Evolutionary conservation across 2,797 vertebrate species (phyloP).

Genomic region (Tiaroga cobitis): DNA sequence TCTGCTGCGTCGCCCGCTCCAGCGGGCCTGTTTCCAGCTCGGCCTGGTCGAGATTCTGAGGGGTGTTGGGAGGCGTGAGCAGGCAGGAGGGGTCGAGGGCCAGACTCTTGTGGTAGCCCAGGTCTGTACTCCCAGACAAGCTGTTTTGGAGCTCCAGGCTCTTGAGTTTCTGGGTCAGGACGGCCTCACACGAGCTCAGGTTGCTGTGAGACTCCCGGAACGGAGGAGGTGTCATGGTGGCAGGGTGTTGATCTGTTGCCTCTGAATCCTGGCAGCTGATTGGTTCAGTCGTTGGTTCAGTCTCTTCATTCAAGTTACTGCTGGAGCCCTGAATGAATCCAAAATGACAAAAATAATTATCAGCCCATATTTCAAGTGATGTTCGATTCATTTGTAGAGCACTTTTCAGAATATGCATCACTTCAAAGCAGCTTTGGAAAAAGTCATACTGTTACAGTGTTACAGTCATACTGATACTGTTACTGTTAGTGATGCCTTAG

Average conservation of each 20-base stretch:
- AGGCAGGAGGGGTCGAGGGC: constrained; percentile 83
- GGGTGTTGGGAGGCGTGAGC: constrained; percentile 83
- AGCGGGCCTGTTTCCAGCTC: constrained; percentile 72
- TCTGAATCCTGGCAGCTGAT: constrained; percentile 1
- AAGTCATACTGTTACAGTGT: neutral
- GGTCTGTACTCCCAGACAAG: constrained; percentile 68
- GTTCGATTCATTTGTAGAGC: neutral
- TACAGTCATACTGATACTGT: too few relatives aligned
- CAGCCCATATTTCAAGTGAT: neutral
- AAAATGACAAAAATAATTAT: neutral
- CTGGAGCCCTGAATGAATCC: constrained; percentile 37
- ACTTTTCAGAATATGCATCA: neutral
- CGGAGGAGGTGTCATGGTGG: constrained; percentile 48
- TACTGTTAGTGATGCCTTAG: neutral
- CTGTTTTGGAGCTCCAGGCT: constrained; percentile 77
- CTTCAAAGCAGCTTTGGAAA: neutral
- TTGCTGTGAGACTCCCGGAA: constrained; percentile 59
- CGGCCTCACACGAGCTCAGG: constrained; percentile 77
- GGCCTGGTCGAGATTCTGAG: constrained; percentile 76
- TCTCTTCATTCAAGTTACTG: constrained; percentile 9
- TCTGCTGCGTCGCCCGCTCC: constrained; percentile 59
- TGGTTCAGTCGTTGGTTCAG: constrained; percentile 3
- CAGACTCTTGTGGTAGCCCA: constrained; percentile 75
- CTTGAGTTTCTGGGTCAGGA: constrained; percentile 80
- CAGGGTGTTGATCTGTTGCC: constrained; percentile 11